These are phyloP conservation scores for Drosophila neotestacea DNA, from an alignment of 2,888 invertebrate species.

Conservation along the genomic window DNA sequence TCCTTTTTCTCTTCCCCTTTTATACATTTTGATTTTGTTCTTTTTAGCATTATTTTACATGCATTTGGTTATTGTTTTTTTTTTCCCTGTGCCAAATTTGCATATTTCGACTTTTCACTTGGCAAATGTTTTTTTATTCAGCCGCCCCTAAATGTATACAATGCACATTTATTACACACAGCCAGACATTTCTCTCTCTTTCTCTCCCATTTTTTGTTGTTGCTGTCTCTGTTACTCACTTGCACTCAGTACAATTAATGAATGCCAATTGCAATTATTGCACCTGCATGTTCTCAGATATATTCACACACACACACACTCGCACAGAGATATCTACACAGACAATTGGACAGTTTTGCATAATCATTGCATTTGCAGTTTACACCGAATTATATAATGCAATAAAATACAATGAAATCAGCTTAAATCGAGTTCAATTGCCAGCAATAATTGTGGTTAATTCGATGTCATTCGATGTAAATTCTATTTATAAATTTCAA, in stretches of 20 bases:
- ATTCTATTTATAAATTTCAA: constrained; percentile 20
- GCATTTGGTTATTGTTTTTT: constrained; percentile 1
- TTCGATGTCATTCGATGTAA: constrained; percentile 25
- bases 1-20: constrained; percentile 1
- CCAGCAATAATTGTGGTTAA: constrained; percentile 50
- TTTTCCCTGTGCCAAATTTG: constrained; percentile 15
- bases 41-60: background rate
- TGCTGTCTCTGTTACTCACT: background rate
- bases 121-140: constrained; percentile 36
- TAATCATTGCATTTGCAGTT: constrained; percentile 15
- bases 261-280: constrained; percentile 74
- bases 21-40: background rate
- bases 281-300: constrained; percentile 61
- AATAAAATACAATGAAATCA: constrained; percentile 47
- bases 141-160: constrained; percentile 61
- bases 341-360: constrained; percentile 6
- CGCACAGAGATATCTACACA: background rate
- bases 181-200: constrained; percentile 1
- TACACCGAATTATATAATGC: constrained; percentile 42
- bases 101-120: constrained; percentile 24
- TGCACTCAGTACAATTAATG: constrained; percentile 58
- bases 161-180: constrained; percentile 37
- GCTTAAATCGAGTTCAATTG: constrained; percentile 46
- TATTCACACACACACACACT: constrained; percentile 2
- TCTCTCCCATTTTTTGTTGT: constrained; percentile 7